phyloP scores from a whole-genome alignment of 1,140 invertebrate genomes.

The Aphidius gifuensis region DNA sequence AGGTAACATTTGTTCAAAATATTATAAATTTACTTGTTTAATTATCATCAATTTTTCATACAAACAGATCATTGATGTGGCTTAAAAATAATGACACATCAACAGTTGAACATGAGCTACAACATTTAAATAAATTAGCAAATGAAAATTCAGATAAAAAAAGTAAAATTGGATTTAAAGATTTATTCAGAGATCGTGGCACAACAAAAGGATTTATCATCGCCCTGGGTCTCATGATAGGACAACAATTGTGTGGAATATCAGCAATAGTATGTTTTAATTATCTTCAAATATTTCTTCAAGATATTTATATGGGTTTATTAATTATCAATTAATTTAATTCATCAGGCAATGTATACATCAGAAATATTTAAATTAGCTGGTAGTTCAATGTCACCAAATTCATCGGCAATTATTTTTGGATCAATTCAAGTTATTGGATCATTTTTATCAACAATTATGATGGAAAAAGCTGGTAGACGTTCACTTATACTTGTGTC shows the following conservation, averaged over 20 bases:
- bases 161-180: conserved; percentile 28
- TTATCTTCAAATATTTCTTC: conserved; percentile 8
- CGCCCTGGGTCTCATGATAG: conserved; percentile 47
- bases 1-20: conserved; percentile 35
- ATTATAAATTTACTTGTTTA: not conserved
- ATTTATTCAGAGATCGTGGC: conserved; percentile 41
- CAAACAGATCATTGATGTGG: conserved; percentile 52
- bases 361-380: conserved; percentile 59
- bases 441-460: conserved; percentile 50
- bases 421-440: conserved; percentile 50
- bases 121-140: conserved; percentile 34
- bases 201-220: conserved; percentile 51
- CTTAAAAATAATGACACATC: conserved; percentile 54
- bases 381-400: conserved; percentile 50
- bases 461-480: conserved; percentile 63
- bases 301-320: not conserved
- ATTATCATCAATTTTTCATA: conserved; percentile 30
- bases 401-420: conserved; percentile 58
- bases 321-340: not conserved
- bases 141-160: conserved; percentile 31
- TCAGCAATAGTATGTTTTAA: conserved; percentile 40
- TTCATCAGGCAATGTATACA: conserved; percentile 52
- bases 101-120: conserved; percentile 36
- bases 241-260: conserved; percentile 50
- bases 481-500: conserved; percentile 59